A percentile compares a stretch with the other conserved stretches of the same genome.
These are phyloP conservation scores for Panurus biarmicus DNA, from an alignment of 2,113 vertebrate species.

Conservation along the genomic window DNA sequence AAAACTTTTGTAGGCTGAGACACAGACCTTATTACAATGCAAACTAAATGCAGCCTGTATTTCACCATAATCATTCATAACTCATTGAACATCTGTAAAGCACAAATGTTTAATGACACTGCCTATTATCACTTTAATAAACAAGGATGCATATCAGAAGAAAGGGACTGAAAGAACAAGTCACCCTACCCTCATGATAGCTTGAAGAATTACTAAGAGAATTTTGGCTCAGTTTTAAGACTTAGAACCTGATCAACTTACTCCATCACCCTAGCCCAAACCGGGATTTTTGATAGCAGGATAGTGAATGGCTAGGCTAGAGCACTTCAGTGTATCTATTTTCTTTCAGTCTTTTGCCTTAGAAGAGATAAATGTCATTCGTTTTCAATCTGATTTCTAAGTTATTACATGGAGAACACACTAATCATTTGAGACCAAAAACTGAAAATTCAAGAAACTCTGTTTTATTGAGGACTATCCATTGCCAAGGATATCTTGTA, in stretches of 20 bases:
- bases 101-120: constrained; percentile 66
- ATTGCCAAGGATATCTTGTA: constrained; percentile 65
- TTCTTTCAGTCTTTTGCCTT: constrained; percentile 39
- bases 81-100: constrained; percentile 63
- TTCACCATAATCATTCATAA: constrained; percentile 55
- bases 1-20: constrained; percentile 52
- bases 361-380: constrained; percentile 60
- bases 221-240: constrained; percentile 70
- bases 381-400: constrained; percentile 63
- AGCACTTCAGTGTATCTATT: constrained; percentile 23
- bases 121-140: constrained; percentile 66
- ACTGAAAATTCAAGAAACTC: constrained; percentile 63
- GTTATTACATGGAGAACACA: constrained; percentile 61
- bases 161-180: constrained; percentile 56
- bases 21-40: constrained; percentile 50
- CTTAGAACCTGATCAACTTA: constrained; percentile 63
- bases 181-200: constrained; percentile 42
- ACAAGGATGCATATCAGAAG: constrained; percentile 69
- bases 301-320: constrained; percentile 48
- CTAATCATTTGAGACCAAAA: constrained; percentile 68
- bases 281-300: constrained; percentile 51
- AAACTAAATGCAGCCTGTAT: constrained; percentile 57
- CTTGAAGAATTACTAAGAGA: constrained; percentile 71
- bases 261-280: constrained; percentile 43
- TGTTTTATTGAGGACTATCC: constrained; percentile 72